phyloP scores from a whole-genome alignment of 92 coral and sea anemone genomes.

The Isaurus tuberculatus region DNA sequence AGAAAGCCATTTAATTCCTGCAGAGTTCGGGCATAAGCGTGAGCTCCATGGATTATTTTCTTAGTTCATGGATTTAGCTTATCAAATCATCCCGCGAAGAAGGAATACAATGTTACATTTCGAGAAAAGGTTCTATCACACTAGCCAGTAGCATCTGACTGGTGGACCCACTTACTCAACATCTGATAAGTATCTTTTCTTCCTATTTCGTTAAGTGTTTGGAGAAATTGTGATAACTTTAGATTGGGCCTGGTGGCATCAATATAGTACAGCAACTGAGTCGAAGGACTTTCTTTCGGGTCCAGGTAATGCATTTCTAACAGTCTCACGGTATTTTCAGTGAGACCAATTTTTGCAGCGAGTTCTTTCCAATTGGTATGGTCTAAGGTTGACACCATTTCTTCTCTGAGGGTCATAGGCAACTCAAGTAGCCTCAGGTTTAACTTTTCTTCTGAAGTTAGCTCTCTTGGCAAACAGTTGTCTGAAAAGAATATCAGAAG shows the following conservation, averaged over 20 bases:
- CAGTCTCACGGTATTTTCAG: background rate
- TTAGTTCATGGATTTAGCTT: no score
- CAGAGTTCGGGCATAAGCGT: no score
- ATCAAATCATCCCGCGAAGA: no score
- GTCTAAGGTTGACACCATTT: background rate
- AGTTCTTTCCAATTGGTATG: background rate
- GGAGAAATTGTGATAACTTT: slow-evolving; percentile 14
- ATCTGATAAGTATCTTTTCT: slow-evolving; percentile 19
- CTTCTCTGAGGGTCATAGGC: slow-evolving; percentile 3
- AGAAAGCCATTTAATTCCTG: no score
- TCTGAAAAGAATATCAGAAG: background rate
- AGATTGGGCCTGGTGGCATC: slow-evolving; percentile 19
- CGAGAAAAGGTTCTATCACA: no score
- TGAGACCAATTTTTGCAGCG: background rate
- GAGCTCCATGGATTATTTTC: no score
- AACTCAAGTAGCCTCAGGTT: slow-evolving; percentile 17
- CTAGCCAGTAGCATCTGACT: background rate
- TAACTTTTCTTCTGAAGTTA: slow-evolving; percentile 18
- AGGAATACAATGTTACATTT: no score
- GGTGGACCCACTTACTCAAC: slow-evolving; percentile 23
- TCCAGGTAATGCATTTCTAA: slow-evolving; percentile 14
- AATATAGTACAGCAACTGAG: background rate
- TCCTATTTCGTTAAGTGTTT: background rate
- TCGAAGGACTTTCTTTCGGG: slow-evolving; percentile 22
- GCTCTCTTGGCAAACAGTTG: background rate